These are phyloP conservation scores for Serripes groenlandicus DNA, from an alignment of 2,888 invertebrate genomes.

Conservation along the genomic window DNA sequence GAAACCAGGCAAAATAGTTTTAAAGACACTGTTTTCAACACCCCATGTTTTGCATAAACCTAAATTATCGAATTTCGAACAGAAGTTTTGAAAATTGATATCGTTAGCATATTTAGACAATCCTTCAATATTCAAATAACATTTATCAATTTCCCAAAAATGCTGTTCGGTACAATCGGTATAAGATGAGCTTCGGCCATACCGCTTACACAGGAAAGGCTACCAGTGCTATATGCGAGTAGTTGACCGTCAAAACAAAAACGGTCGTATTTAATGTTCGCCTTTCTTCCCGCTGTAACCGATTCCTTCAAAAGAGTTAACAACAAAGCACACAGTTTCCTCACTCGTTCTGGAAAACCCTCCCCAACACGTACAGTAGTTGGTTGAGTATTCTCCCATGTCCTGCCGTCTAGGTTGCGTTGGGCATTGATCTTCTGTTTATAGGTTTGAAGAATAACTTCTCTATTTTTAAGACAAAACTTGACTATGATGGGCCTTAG, in stretches of 20 bases:
- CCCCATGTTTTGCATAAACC: constrained; percentile 2
- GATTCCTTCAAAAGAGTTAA: background rate
- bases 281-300: background rate
- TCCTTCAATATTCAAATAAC: constrained; percentile 12
- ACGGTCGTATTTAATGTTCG: background rate
- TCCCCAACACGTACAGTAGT: background rate
- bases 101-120: background rate
- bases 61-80: background rate
- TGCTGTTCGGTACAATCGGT: background rate
- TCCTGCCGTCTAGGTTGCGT: background rate
- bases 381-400: background rate
- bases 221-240: background rate
- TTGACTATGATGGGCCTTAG: background rate
- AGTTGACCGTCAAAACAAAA: background rate
- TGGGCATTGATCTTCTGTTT: background rate
- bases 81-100: background rate
- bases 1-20: background rate
- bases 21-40: background rate
- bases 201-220: background rate
- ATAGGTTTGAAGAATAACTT: background rate
- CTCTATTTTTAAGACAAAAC: background rate
- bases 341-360: background rate
- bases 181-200: background rate
- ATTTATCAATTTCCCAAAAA: background rate
- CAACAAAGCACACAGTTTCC: background rate